A percentile compares a stretch with the other conserved stretches of the same genome.
Evolutionary conservation across 2,113 vertebrate genomes (phyloP).

Genomic region (Heloderma charlesbogerti): DNA sequence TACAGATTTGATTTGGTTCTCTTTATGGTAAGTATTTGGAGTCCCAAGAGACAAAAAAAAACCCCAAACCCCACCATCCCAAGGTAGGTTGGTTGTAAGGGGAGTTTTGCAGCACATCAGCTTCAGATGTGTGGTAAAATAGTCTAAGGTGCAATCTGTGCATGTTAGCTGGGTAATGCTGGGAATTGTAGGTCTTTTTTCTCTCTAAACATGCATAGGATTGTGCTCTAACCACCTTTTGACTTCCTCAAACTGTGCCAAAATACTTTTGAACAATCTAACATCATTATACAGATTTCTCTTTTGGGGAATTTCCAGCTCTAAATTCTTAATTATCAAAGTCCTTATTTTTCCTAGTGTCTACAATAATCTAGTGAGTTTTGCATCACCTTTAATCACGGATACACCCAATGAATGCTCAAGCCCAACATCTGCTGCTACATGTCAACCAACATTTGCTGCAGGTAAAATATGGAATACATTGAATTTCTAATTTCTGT

Average conservation of each 20-base stretch:
- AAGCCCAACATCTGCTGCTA: conserved; percentile 87
- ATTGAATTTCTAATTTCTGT: neutral
- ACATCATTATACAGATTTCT: conserved; percentile 27
- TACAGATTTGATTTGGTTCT: neutral
- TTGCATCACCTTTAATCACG: conserved; percentile 96
- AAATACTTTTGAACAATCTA: neutral
- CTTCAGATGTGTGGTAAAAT: neutral
- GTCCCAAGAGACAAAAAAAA: too few species aligned
- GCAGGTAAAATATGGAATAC: conserved; percentile 81
- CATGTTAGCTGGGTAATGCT: too few species aligned
- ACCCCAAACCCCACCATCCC: too few species aligned
- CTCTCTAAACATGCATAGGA: too few species aligned
- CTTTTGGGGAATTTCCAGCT: neutral
- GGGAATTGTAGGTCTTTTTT: too few species aligned
- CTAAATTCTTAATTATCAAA: conserved; percentile 7
- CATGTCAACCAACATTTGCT: conserved; percentile 93
- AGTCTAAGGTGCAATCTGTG: too few species aligned
- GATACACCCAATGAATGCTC: conserved; percentile 90
- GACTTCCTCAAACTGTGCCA: neutral
- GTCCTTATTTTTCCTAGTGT: conserved; percentile 79
- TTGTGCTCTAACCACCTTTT: neutral
- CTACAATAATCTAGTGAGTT: conserved; percentile 96
- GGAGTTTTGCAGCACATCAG: neutral
- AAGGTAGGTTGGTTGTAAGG: too few species aligned
- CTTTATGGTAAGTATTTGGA: neutral